Base-by-base conservation (phyloP, 2,888 invertebrate genomes). In the Maniola hyperantus region DNA sequence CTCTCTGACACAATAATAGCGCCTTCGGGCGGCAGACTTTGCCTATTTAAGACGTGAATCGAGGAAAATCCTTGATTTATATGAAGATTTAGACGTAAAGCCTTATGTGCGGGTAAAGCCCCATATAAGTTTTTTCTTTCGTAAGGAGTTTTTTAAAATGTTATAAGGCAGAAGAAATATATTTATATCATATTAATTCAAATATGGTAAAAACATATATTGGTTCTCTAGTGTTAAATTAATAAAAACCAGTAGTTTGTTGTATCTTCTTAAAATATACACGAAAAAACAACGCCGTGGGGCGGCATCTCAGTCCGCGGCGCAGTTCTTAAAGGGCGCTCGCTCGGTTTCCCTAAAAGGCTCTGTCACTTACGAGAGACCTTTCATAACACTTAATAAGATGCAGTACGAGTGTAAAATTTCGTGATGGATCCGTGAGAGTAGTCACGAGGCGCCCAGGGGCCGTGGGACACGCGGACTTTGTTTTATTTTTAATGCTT, bases 361-460 rank as follows among this genome's bases (percentile, higher is more conserved):
- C 75, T 72, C 80, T 84, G 87, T 88, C 88, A 87, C 84, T 85
- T 84, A 82, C 80, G 74, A 77, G 79, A 76, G 77, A 81, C 83
- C 85, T 89, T 89, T 90, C 89, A 90, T 89, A 89, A 88, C 82
- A 85, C 83, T 84, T 87, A 88, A 89, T 86, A 86, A 86, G 85
- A 87, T 87, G 82, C 86, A 82, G 84, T 82, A 78, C 78, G 83
- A 85, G 83, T 85, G 87, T 85, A 80, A 86, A 83, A 81, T 84
- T 86, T 88, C 89, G 91, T 89, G 91, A 89, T 88, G 88, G 83
- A 85, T 86, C 82, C 83, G 83, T 81, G 83, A 82, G 84, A 82
- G 84, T 70, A 83, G 90, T 91, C 91, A 91, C 91, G 90, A 85
- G 84, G 79, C 77, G 83, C 79, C 80, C 63, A 76, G 77, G 76